Conservation (phyloP, 2,113 vertebrate genomes). For the Nothoprocta pentlandii region DNA sequence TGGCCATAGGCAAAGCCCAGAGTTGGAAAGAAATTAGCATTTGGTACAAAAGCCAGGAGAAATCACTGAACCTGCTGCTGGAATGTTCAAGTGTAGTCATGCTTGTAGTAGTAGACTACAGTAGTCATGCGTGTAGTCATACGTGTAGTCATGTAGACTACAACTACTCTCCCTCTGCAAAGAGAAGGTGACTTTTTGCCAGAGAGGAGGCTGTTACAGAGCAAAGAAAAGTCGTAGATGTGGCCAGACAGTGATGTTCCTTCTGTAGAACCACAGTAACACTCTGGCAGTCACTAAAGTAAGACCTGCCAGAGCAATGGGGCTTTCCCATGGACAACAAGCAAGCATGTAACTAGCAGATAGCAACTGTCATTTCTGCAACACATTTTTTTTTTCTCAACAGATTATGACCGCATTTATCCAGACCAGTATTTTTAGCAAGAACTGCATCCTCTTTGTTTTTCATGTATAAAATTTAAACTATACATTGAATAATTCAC, state of each 20-base stretch:
- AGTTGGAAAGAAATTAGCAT: background rate
- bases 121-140: too few relatives aligned
- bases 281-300: background rate
- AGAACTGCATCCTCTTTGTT: background rate
- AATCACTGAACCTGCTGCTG: background rate
- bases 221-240: background rate
- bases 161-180: background rate
- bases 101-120: background rate
- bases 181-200: background rate
- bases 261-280: background rate
- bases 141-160: background rate
- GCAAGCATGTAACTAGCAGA: fast-evolving
- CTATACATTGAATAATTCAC: background rate
- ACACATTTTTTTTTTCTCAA: background rate
- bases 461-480: background rate
- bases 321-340: background rate
- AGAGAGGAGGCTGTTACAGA: background rate
- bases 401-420: background rate
- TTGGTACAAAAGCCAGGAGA: background rate
- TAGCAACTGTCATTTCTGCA: background rate
- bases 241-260: background rate
- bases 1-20: background rate
- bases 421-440: background rate
- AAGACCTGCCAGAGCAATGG: background rate
- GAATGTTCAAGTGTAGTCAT: background rate